Evolutionary conservation across 2,888 invertebrate genomes (phyloP).

Genomic region (Microctonus brassicae): DNA sequence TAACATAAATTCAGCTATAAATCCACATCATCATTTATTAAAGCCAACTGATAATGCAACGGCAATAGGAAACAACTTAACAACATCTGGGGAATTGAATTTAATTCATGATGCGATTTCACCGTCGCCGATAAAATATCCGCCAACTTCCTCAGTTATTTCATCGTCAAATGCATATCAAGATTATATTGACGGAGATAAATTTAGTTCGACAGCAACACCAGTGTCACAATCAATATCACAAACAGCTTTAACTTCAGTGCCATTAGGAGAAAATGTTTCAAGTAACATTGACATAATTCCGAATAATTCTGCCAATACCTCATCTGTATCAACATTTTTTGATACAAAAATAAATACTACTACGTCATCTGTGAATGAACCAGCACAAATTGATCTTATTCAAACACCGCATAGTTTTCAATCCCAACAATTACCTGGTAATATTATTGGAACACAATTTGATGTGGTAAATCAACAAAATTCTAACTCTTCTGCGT

Average conservation of each 20-base stretch:
- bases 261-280: background rate
- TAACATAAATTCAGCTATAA: conserved; percentile 10
- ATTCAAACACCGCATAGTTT: background rate
- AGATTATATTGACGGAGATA: background rate
- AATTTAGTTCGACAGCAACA: background rate
- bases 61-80: background rate
- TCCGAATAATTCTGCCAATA: background rate
- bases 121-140: conserved; percentile 8
- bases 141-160: conserved; percentile 25
- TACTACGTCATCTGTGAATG: background rate
- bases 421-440: background rate
- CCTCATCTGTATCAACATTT: background rate
- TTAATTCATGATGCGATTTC: background rate
- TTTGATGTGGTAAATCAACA: background rate
- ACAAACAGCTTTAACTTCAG: background rate
- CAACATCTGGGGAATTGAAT: background rate
- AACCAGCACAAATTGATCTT: conserved; percentile 10
- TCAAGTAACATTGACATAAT: background rate
- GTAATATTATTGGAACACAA: background rate
- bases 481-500: background rate
- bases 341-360: background rate
- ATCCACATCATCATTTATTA: conserved; percentile 34
- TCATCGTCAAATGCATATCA: conserved; percentile 9
- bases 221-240: background rate
- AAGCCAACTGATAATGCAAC: conserved; percentile 27